Conservation (phyloP, 2,797 vertebrate genomes). For the Karalla daura region DNA sequence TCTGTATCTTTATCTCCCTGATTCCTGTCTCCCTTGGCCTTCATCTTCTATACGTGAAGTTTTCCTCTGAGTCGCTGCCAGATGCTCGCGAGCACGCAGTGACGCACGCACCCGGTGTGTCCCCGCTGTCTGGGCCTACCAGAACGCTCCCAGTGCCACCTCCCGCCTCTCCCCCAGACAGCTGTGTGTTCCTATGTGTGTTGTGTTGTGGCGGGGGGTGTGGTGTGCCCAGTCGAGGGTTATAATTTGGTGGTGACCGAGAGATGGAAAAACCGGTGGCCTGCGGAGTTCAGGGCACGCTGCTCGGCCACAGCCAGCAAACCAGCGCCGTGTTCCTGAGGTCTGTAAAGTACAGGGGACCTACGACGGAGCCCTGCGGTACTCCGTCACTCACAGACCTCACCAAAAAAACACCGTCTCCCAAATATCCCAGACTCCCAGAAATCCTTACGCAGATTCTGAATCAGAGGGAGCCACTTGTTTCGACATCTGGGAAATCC, state of each 20-base stretch:
- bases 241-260: conserved; percentile 69
- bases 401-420: conserved; percentile 56
- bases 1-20: conserved; percentile 14
- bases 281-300: conserved; percentile 62
- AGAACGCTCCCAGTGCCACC: conserved; percentile 59
- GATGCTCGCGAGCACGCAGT: conserved; percentile 50
- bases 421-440: conserved; percentile 37
- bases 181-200: conserved; percentile 73
- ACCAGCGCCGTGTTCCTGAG: conserved; percentile 66
- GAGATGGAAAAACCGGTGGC: conserved; percentile 63
- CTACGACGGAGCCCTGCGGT: conserved; percentile 61
- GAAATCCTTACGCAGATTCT: conserved; percentile 25
- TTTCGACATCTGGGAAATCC: conserved; percentile 53
- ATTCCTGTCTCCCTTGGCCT: not conserved
- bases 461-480: conserved; percentile 41
- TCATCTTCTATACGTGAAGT: conserved; percentile 50
- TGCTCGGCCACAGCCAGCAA: conserved; percentile 70
- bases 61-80: conserved; percentile 59
- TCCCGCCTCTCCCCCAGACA: conserved; percentile 66
- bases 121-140: conserved; percentile 57
- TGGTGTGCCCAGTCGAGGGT: conserved; percentile 50
- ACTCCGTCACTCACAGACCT: conserved; percentile 61
- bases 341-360: conserved; percentile 68
- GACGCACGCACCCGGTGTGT: conserved; percentile 55
- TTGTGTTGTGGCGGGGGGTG: conserved; percentile 66